phyloP scores from a whole-genome alignment of 1,140 invertebrate species.

The Zeugodacus cucurbitae region DNA sequence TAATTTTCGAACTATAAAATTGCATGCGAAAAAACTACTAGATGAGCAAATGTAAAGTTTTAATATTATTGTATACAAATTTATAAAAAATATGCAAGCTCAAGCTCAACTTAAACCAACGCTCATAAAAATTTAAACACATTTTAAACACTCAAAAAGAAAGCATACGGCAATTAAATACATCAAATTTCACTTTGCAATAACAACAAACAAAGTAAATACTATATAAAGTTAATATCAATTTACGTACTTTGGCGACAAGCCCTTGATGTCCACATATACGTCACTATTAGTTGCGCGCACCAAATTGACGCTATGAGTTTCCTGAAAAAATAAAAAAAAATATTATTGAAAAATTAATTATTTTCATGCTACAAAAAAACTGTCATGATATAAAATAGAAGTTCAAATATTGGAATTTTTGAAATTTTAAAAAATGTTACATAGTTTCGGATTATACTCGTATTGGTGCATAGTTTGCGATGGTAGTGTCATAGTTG shows the following conservation, averaged over 20 bases:
- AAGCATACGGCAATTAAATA: not conserved
- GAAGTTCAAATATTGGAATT: no score
- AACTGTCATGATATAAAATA: no score
- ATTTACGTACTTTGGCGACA: slow-evolving; percentile 5
- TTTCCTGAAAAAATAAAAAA: slow-evolving; percentile 3
- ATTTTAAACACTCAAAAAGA: not conserved
- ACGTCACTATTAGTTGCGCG: not conserved
- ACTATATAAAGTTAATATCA: no score
- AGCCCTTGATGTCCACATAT: not conserved
- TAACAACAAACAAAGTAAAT: not conserved
- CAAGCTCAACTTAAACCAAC: not conserved
- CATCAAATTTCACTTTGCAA: not conserved
- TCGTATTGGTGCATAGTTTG: no score
- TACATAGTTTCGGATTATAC: no score
- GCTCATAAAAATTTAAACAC: not conserved
- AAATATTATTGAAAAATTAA: not conserved
- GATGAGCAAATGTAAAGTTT: no score
- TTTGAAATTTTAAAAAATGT: no score
- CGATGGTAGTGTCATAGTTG: no score
- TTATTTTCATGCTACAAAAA: not conserved
- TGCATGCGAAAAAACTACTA: no score
- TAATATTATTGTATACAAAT: not conserved
- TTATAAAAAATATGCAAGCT: not conserved
- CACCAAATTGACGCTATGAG: not conserved
- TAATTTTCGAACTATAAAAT: not conserved